Evolutionary conservation across 2,888 invertebrate genomes (phyloP).

Genomic region (Parnassius apollo): DNA sequence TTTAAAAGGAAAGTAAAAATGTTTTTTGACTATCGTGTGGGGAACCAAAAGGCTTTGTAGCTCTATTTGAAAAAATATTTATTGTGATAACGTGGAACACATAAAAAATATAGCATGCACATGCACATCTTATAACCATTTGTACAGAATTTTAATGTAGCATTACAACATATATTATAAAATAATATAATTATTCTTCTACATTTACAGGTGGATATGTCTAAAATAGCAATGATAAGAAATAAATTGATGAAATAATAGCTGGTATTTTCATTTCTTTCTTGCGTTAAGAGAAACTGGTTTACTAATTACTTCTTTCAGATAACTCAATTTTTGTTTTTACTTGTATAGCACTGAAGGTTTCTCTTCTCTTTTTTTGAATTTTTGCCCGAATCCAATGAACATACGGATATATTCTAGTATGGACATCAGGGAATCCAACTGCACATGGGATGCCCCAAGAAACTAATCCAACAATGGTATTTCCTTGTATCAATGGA

Average conservation of each 20-base stretch:
- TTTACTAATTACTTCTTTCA: constrained; percentile 8
- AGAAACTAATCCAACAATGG: constrained; percentile 66
- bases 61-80: too few species aligned
- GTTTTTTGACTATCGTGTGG: too few species aligned
- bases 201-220: constrained; percentile 17
- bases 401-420: constrained; percentile 57
- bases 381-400: constrained; percentile 52
- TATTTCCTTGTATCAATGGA: constrained; percentile 53
- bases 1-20: too few species aligned
- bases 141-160: too few species aligned
- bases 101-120: too few species aligned
- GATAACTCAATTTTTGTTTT: constrained; percentile 23
- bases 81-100: too few species aligned
- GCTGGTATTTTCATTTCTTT: constrained; percentile 5
- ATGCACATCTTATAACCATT: too few species aligned
- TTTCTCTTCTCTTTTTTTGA: constrained; percentile 34
- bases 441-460: constrained; percentile 75
- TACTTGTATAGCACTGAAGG: constrained; percentile 29
- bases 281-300: neutral
- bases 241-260: constrained; percentile 17
- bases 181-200: neutral
- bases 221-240: constrained; percentile 18
- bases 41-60: too few species aligned
- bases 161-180: too few species aligned
- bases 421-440: constrained; percentile 75